Evolutionary conservation across 2,113 vertebrate genomes (phyloP), one percentile per base, ranked within the genome.

Genomic region (Cavia aperea): DNA sequence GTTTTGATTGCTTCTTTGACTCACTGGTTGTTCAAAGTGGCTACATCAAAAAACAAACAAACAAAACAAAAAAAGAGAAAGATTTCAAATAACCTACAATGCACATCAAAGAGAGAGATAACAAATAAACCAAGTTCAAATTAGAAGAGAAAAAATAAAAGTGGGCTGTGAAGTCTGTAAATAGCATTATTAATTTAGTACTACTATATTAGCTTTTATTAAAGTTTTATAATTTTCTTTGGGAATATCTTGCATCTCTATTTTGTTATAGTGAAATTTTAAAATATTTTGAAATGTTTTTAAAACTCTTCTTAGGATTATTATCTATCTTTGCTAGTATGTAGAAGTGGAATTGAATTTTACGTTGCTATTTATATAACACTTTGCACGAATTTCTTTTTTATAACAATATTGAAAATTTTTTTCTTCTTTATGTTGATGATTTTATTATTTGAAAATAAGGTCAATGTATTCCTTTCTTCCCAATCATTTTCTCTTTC

Each of bases 381-480:
- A 63, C 31, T 86, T 93, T 93, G 26, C 1, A 23, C 8, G 63
- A 11, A 51, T 9, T 68, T 14, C 15, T 65, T 75, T 65, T 75
- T 43, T 56, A 81, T 86, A 81, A 65, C 33, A 58, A 70, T 56
- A 49, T 78, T 49, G 1, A 84, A 49, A 84, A 88, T 70, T 11
- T 11, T 82, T 54, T 90, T 10, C 43, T 79, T 39, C 36, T 78
- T 10, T 72, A 0, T n/a, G 1, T 43, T 77, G 15, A 83, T 26
- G 19, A 83, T 79, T 90, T 39, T 90, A 66, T 60, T 33, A 46
- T 62, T 85, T 91, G 62, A 79, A 86, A 89, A 86, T 79, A 77
- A 39, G 43, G 29, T 11, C 56, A 72, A 39, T 73, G 81, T 70
- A 56, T 43, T 72, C 82, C 12, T 19, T 91, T 2, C 4, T 79